Evolutionary conservation across 2,113 vertebrate genomes (phyloP), one percentile per base, ranked within the genome.

Genomic region (Oreochromis aureus): DNA sequence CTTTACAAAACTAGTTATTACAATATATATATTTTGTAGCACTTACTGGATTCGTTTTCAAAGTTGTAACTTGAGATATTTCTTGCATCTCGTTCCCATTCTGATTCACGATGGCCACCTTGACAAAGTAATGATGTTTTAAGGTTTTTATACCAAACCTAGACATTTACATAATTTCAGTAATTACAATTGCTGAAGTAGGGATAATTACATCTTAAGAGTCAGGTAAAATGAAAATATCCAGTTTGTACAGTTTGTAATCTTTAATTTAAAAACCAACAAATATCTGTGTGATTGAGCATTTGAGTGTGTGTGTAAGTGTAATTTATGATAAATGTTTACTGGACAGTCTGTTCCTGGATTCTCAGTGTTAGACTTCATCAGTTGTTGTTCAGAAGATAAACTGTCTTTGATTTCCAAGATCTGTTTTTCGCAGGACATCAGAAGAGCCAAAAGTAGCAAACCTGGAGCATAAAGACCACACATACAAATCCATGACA

Each of bases 281-380:
- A 76, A 48, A 51, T 18, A 48, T 48, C 22, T 76, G 22, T 71
- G 36, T 44, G 66, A 39, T 18, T 66, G 18, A 39, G 61, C 18
- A 39, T 66, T n/a, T 39, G 18, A 13, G 24, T 59, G 15, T 18
- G 54, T 56, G 7, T 51, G 10, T n/a, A 61, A 32, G 61, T 71
- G 39, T 27, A 7, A 44, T 51, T 78, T 78, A 19, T 32, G 44
- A 51, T 32, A 32, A 51, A 58, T 32, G 6, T 78, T 86, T 88
- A 96, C 96, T 36, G 46, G 7, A 82, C 95, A 95, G 69, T 96
- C 96, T 36, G 44, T 91, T 85, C 95, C 96, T 3, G 48, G 91
- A n/a, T 1, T 58, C 79, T 96, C 96, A 15, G 11, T 95, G 82
- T 96, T 95, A 18, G 5, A 83, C 0, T 0, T 2, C 5, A 95